phyloP scores from a whole-genome alignment of 2,113 vertebrate species.

The Eonycteris spelaea region DNA sequence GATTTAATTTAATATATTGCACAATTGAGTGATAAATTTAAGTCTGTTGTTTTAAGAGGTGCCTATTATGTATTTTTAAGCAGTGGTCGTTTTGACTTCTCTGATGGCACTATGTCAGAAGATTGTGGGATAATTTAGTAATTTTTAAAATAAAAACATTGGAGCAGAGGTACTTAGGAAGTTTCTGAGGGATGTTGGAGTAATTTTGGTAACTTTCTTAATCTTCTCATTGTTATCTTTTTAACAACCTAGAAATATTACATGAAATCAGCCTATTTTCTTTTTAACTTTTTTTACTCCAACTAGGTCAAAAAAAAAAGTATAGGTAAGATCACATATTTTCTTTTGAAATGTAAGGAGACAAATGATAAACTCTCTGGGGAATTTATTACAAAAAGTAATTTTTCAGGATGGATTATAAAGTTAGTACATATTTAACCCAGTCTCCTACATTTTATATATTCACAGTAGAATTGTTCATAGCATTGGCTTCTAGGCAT shows the following conservation, averaged over 20 bases:
- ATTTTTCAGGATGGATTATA: not conserved
- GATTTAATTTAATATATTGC: not conserved
- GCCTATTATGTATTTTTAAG: not conserved
- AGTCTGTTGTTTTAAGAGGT: not conserved
- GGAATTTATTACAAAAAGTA: not conserved
- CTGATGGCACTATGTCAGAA: not conserved
- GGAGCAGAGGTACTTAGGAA: not conserved
- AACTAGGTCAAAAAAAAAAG: not conserved
- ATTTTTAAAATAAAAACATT: not conserved
- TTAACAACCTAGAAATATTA: constrained; percentile 10
- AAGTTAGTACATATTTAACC: not conserved
- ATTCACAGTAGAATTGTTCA: not conserved
- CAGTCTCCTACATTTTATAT: not conserved
- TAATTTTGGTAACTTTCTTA: constrained; percentile 22
- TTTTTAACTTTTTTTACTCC: not conserved
- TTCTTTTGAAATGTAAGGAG: constrained; percentile 6
- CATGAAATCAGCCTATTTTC: constrained; percentile 8
- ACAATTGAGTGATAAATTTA: constrained; percentile 6
- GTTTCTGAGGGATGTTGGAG: not conserved
- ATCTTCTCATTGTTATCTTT: not conserved
- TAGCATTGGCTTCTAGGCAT: not conserved
- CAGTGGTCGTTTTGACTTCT: constrained; percentile 23
- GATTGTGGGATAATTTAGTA: not conserved
- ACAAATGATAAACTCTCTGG: constrained; percentile 13
- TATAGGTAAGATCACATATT: not conserved